Evolutionary conservation across 2,888 invertebrate species (phyloP), one percentile per base, ranked within the genome.

Genomic region (Trichogramma evanescens): DNA sequence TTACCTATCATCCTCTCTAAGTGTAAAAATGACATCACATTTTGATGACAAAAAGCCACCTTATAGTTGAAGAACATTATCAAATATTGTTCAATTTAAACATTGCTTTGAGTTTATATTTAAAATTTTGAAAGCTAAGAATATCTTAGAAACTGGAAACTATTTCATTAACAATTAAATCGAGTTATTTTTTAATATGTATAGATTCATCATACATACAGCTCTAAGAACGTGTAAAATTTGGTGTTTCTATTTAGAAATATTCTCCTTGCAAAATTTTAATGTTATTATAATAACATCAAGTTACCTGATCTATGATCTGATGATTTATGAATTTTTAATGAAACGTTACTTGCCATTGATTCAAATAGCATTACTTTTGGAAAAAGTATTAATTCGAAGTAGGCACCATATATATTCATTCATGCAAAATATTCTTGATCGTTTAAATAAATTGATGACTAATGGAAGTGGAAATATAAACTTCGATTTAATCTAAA

Each of bases 331-430:
- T 26, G 26, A 26, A 26, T 26, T 26, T 26, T 26, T 26, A 26
- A 26, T 26, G 26, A 26, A 26, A 26, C 26, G 26, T 26, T 26
- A 26, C 26, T 26, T 26, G 26, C 26, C 26, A 26, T 26, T 26
- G 26, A 26, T 26, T 26, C 26, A 26, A 48, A 7, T 48, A 48
- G 48, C 10, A 13, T 48, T 13, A 48, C 10, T 13, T 39, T 50
- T 55, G 40, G 43, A 57, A 60, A 50, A 60, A 7, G 38, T 9
- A 10, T 8, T 52, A 8, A 56, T 56, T 55, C 10, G 5, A 59
- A 61, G 52, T 56, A 59, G 61, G 61, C 59, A 63, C 63, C 26
- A 26, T 44, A 54, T 44, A 55, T 57, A 43, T 54, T 63, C 54
- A 54, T 58, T 54, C 61, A 54, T 56, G 44, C 50, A 58, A 51